phyloP scores from a whole-genome alignment of 2,888 invertebrate genomes.

The Tenthredo scrophulariae region DNA sequence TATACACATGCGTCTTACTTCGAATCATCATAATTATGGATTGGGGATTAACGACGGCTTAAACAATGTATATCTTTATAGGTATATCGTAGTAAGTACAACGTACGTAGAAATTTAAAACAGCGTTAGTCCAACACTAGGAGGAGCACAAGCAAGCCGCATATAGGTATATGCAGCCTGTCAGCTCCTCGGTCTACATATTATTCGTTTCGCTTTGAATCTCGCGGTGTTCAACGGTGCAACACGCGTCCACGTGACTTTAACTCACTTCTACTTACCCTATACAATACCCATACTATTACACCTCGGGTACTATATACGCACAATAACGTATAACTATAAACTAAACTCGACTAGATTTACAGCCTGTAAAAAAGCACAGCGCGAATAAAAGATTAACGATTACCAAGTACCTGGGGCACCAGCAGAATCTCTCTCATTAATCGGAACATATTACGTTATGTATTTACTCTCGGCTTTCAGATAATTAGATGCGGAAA shows the following conservation, averaged over 20 bases:
- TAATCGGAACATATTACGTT: not conserved
- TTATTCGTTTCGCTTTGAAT: slow-evolving; percentile 46
- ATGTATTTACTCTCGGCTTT: not conserved
- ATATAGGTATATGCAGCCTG: not conserved
- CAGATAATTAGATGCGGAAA: not conserved
- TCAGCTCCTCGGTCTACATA: slow-evolving; percentile 42
- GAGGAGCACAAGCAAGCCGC: not conserved
- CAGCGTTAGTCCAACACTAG: not conserved
- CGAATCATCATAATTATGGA: not conserved
- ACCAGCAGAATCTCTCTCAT: not conserved
- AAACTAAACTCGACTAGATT: not conserved
- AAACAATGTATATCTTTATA: not conserved
- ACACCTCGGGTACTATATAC: not conserved
- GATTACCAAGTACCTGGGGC: slow-evolving; percentile 21
- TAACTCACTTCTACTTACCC: not conserved
- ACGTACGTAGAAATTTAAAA: not conserved
- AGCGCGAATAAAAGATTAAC: slow-evolving; percentile 29
- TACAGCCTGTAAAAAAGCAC: not conserved
- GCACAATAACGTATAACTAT: not conserved
- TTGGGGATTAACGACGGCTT: slow-evolving; percentile 23
- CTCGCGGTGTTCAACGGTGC: slow-evolving; percentile 39
- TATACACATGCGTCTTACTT: not conserved
- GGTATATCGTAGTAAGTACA: not conserved
- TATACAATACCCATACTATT: not conserved
- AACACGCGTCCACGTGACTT: slow-evolving; percentile 19